Conservation (phyloP, 2,888 invertebrate species). For the Drymonia ruficornis region DNA sequence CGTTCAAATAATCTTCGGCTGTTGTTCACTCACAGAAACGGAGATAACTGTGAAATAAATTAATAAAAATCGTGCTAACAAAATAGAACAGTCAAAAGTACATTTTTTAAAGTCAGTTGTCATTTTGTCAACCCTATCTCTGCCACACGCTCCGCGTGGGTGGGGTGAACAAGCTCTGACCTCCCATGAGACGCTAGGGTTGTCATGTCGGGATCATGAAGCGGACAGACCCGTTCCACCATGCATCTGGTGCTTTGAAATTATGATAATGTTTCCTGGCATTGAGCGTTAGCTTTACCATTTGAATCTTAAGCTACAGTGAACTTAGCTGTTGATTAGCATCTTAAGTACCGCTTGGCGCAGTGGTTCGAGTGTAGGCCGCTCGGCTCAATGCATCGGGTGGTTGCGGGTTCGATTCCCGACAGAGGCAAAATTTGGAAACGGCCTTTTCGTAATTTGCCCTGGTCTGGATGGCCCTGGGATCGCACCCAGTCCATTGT, state of each 20-base stretch:
- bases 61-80: too few relatives aligned
- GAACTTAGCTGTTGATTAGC: not conserved
- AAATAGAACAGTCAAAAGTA: not conserved
- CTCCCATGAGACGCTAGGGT: constrained; percentile 28
- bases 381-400: too few relatives aligned
- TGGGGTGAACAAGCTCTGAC: constrained; percentile 24
- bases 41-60: too few relatives aligned
- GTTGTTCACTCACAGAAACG: too few relatives aligned
- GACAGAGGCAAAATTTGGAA: too few relatives aligned
- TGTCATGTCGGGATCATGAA: constrained; percentile 20
- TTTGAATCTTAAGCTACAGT: not conserved
- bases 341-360: too few relatives aligned
- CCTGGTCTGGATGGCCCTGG: too few relatives aligned
- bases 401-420: too few relatives aligned
- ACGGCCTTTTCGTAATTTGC: too few relatives aligned
- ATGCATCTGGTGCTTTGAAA: constrained; percentile 10
- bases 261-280: constrained; percentile 1
- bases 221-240: constrained; percentile 19
- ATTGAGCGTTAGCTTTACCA: not conserved
- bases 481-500: too few relatives aligned
- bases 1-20: too few relatives aligned
- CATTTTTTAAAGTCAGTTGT: not conserved
- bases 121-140: constrained; percentile 22
- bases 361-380: too few relatives aligned
- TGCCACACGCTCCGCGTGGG: constrained; percentile 16